Base-by-base conservation (phyloP, 2,888 invertebrate species). In the Temnothorax ravouxi region DNA sequence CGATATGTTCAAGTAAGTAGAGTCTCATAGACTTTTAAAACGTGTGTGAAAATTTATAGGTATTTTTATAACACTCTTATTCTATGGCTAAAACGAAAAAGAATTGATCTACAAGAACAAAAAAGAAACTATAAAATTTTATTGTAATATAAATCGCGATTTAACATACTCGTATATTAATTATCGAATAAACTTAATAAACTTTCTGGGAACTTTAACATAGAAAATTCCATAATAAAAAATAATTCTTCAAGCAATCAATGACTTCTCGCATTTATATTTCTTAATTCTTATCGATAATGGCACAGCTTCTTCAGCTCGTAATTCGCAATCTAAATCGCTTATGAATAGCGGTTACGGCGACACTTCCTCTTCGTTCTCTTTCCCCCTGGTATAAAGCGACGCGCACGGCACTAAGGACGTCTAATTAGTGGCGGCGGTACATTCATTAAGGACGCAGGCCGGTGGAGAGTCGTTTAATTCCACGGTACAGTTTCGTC, bases 391-490 rank as follows among this genome's bases (percentile, higher is more conserved):
- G 34, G 52, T 75, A 71, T 79, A 77, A 74, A 87, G 76, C 81
- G 83, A 84, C 80, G 69, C 80, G 69, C 77, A 82, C 83, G 79
- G 88, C 76, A 88, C 86, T 91, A 91, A 90, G 91, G 89, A 90
- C 90, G 93, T 93, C 93, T 93, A 93, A 93, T 93, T 93, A 93
- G 92, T 92, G 91, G 88, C 91, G 90, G 88, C 89, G 92, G 90
- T 90, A 91, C 93, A 93, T 93, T 93, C 92, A 93, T 93, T 93
- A 92, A 93, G 91, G 88, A 91, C 88, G 83, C 88, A 87, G 86
- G 87, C 90, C 85, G 88, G 88, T 87, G 80, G 88, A 88, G 88
- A 91, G 91, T 92, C 92, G 92, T 92, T 93, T 93, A 92, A 93
- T 93, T 92, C 92, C 90, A 85, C 88, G 85, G 84, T 90, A 91